Percentiles rank a stretch among this genome's conserved stretches.
These are phyloP conservation scores for Psophia crepitans DNA, from an alignment of 2,113 vertebrate species.

Conservation along the genomic window DNA sequence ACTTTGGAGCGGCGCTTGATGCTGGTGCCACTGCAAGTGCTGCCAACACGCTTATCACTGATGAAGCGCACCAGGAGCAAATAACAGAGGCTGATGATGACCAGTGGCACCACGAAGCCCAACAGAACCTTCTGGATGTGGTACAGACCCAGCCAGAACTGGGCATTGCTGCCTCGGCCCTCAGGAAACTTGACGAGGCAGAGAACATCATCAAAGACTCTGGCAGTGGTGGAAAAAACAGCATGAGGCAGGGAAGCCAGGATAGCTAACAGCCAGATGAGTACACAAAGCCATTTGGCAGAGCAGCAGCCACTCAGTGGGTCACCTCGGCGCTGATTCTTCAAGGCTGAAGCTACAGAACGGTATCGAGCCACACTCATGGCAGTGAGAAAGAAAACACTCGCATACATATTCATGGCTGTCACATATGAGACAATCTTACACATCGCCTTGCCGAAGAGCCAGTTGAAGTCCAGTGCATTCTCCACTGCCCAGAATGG, in stretches of 20 bases:
- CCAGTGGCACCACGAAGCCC: conserved; percentile 87
- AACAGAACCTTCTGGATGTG: conserved; percentile 92
- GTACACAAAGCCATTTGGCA: conserved; percentile 75
- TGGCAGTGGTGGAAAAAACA: conserved; percentile 89
- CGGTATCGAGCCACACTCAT: conserved; percentile 93
- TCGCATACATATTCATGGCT: conserved; percentile 96
- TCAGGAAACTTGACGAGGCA: conserved; percentile 92
- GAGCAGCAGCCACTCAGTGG: conserved; percentile 63
- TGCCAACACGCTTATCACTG: conserved; percentile 28
- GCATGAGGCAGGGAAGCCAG: conserved; percentile 87
- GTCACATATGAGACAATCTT: conserved; percentile 92
- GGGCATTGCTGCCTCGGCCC: conserved; percentile 73
- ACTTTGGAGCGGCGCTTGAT: conserved; percentile 87
- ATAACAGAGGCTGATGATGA: conserved; percentile 86
- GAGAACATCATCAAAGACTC: conserved; percentile 85
- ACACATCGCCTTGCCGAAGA: conserved; percentile 93
- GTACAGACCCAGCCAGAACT: conserved; percentile 92
- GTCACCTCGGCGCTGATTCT: conserved; percentile 67
- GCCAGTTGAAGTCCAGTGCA: conserved; percentile 92
- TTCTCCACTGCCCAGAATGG: conserved; percentile 98
- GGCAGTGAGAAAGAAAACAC: conserved; percentile 97
- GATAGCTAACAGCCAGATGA: conserved; percentile 85
- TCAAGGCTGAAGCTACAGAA: conserved; percentile 87
- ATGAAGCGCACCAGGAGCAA: conserved; percentile 88
- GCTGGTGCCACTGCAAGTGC: conserved; percentile 73